These are phyloP conservation scores for Holocentrus rufus DNA, from an alignment of 2,797 vertebrate species.

Conservation along the genomic window DNA sequence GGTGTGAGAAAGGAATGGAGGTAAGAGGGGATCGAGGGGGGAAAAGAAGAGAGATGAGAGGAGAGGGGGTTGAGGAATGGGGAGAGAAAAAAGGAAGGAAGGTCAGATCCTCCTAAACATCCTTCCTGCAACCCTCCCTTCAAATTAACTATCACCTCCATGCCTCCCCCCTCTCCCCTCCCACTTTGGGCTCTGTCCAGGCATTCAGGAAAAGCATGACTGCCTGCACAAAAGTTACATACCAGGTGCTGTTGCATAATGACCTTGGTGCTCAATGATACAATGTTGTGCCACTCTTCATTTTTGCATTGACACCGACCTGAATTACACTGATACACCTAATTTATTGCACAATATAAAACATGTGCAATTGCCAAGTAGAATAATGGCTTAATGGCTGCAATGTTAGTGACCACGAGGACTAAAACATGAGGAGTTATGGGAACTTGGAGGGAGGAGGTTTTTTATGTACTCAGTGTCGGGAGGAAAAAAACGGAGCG, in stretches of 20 bases:
- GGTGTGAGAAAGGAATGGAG: conserved; percentile 21
- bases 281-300: conserved; percentile 39
- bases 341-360: conserved; percentile 50
- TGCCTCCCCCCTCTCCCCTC: neutral
- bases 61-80: no score
- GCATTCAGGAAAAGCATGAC: conserved; percentile 72
- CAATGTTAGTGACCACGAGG: conserved; percentile 45
- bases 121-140: conserved; percentile 75
- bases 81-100: conserved; percentile 74
- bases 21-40: neutral
- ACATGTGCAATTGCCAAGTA: conserved; percentile 18
- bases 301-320: conserved; percentile 30
- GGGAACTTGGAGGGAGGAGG: conserved; percentile 22
- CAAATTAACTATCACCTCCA: conserved; percentile 56
- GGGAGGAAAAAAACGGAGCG: conserved; percentile 32
- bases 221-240: conserved; percentile 55
- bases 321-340: conserved; percentile 13
- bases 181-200: conserved; percentile 68
- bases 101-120: conserved; percentile 79
- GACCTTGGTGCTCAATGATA: conserved; percentile 65
- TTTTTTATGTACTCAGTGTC: conserved; percentile 57
- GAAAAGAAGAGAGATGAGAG: conserved; percentile 45
- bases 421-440: conserved; percentile 49
- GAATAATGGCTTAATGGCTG: conserved; percentile 45
- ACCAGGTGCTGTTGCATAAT: conserved; percentile 76